Evolutionary conservation across 1,140 invertebrate species (phyloP), one percentile per base, ranked within the genome.

Genomic region (Littorina saxatilis): DNA sequence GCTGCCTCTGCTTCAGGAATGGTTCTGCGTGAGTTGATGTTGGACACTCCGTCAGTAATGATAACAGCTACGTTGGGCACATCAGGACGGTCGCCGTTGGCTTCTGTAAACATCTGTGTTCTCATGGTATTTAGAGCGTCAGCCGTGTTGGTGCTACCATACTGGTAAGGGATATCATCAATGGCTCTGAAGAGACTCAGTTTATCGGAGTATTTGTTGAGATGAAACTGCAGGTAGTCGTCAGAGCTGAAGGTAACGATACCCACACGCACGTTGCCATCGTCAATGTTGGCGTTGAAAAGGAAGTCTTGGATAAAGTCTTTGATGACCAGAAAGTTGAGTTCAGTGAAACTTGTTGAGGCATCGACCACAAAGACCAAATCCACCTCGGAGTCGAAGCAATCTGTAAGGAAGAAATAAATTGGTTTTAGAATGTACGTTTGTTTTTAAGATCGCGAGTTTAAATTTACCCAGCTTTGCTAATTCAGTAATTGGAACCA

Each of bases 31-130:
- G 87, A 80, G 77, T 90, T 90, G 55, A 90, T 88, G 82, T 91
- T 91, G 1, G 90, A 90, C 29, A 88, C 83, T 40, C 89, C 89
- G 61, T 90, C 89, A 55, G 89, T 90, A 13, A 90, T 75, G 4
- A 90, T 80, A 37, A 90, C 85, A 35, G 76, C 84, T 7, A 88
- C 84, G 58, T 90, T 90, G 4, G 77, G 47, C 1, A 90, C 88
- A 55, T 84, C 81, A 5, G 86, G 84, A 5, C 89, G 83, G 76
- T 89, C 89, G 20, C 89, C 89, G 82, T 86, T 86, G 20, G 23
- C 35, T 43, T 17, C 1, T 27, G 82, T 84, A 78, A 86, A 90
- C 88, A 90, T 90, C 39, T 74, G 11, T 1, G 79, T 81, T 17
- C 82, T 77, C 86, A 89, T 87, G 27, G 82, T 87, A 13, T 79